phyloP scores from a whole-genome alignment of 2,888 invertebrate species.

The Phoenoteleia sp. region DNA sequence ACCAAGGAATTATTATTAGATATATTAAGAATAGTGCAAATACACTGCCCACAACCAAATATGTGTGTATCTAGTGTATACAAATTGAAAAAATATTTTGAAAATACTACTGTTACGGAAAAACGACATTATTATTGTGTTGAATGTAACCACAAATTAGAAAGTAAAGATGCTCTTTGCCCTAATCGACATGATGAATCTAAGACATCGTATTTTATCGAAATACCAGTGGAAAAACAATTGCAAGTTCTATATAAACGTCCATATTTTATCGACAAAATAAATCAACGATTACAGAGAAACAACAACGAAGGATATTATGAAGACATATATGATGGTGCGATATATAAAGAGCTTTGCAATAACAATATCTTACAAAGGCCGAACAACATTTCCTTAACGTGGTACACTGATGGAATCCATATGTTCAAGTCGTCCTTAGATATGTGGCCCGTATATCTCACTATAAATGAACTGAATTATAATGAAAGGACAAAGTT shows the following conservation, averaged over 20 bases:
- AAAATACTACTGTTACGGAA: no score
- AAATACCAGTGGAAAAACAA: not conserved
- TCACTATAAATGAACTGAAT: slow-evolving; percentile 72
- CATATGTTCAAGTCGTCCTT: not conserved
- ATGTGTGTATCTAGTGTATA: no score
- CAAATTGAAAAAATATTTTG: no score
- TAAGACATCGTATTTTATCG: not conserved
- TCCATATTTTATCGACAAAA: not conserved
- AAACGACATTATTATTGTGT: no score
- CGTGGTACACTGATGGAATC: not conserved
- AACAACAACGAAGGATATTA: not conserved
- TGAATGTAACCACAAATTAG: not conserved
- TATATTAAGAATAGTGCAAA: no score
- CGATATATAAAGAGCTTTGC: not conserved
- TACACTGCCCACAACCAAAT: no score
- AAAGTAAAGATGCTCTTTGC: not conserved
- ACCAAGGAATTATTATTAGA: no score
- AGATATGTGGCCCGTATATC: slow-evolving; percentile 65
- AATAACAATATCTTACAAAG: not conserved
- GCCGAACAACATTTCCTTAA: not conserved
- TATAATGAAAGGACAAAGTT: slow-evolving; percentile 46
- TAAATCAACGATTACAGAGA: not conserved
- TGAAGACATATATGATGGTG: not conserved
- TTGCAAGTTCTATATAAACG: not conserved
- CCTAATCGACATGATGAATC: not conserved